Conservation (phyloP, 2,797 vertebrate genomes). For the Hoplostethus atlanticus region DNA sequence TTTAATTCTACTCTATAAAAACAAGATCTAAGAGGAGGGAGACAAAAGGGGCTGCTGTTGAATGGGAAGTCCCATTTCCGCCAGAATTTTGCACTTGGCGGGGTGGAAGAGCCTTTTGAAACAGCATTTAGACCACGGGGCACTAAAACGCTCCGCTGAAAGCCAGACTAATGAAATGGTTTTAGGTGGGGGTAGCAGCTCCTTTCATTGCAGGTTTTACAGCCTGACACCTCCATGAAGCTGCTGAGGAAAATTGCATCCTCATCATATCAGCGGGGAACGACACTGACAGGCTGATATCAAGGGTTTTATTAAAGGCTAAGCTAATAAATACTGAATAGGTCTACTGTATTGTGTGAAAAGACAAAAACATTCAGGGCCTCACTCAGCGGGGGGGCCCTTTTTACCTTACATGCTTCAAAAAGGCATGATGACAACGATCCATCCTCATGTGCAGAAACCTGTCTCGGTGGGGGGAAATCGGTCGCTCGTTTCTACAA, state of each 20-base stretch:
- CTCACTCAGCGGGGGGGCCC: no score
- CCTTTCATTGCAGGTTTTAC: no score
- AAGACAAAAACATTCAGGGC: background rate
- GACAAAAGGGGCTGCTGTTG: background rate
- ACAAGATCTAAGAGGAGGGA: conserved; percentile 1
- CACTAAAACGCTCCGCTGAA: background rate
- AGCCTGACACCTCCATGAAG: no score
- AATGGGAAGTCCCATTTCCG: background rate
- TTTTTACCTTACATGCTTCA: background rate
- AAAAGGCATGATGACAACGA: conserved; percentile 1
- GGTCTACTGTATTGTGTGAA: background rate
- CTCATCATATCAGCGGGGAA: conserved; percentile 11
- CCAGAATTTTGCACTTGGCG: no score
- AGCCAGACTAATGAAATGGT: no score
- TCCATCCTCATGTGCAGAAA: background rate
- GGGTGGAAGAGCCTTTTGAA: no score
- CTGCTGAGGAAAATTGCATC: background rate
- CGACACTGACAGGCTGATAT: background rate
- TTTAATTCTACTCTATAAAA: conserved; percentile 1
- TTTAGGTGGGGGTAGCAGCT: no score
- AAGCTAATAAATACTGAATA: conserved; percentile 13
- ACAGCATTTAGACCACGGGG: no score
- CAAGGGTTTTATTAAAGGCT: conserved; percentile 11
- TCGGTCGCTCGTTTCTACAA: background rate
- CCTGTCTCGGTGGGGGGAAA: background rate